These are phyloP conservation scores for Lasius fuliginosus DNA, from an alignment of 2,888 invertebrate species.

Conservation along the genomic window DNA sequence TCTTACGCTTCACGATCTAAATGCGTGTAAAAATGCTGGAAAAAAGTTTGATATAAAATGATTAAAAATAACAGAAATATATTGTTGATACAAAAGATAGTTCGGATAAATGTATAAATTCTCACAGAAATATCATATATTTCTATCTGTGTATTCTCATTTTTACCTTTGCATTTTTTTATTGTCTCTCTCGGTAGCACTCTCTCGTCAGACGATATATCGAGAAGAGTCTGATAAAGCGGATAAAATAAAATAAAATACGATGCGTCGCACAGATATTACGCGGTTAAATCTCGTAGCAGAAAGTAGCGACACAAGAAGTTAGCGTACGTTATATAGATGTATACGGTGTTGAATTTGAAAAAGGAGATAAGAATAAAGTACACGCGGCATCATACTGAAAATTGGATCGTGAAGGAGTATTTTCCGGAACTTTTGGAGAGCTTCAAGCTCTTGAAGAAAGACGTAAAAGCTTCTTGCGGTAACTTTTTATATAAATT, in stretches of 20 bases:
- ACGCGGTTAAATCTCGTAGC: conserved; percentile 2
- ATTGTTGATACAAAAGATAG: not conserved
- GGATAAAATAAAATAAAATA: conserved; percentile 43
- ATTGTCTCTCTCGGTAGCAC: not conserved
- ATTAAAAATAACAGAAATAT: conserved; percentile 8
- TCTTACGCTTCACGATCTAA: not conserved
- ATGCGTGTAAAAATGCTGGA: not conserved
- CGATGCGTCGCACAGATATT: conserved; percentile 25
- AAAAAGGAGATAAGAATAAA: conserved; percentile 31
- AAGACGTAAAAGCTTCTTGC: not conserved
- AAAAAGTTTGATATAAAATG: not conserved
- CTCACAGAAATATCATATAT: conserved; percentile 17
- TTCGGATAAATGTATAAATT: not conserved
- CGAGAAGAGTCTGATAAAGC: conserved; percentile 34
- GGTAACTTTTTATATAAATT: conserved; percentile 17
- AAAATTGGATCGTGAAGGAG: not conserved
- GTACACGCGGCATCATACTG: not conserved
- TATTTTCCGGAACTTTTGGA: not conserved
- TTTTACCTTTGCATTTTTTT: conserved; percentile 1
- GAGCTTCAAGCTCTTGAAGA: not conserved
- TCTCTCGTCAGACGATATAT: conserved; percentile 29
- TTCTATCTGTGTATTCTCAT: conserved; percentile 4
- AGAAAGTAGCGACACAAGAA: conserved; percentile 13
- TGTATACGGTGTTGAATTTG: not conserved
- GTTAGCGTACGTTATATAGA: not conserved